A percentile compares a stretch with the other conserved stretches of the same genome.
phyloP scores from a whole-genome alignment of 2,113 vertebrate genomes.

The Aleadryas rufinucha region DNA sequence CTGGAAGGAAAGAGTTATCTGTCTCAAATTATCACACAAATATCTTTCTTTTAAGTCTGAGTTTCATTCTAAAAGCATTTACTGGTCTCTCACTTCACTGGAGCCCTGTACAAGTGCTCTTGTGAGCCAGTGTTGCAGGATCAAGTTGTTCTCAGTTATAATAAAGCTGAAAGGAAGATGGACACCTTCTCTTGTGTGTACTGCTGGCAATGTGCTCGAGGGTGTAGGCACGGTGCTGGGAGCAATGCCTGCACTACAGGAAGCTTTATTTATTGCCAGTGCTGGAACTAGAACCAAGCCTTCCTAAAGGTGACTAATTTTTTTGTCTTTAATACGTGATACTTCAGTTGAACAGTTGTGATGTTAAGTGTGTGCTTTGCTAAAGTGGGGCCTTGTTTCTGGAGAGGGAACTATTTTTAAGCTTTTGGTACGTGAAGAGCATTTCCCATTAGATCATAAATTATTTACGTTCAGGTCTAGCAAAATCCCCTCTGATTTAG shows the following conservation, averaged over 20 bases:
- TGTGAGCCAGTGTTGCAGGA: neutral
- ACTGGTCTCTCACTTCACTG: neutral
- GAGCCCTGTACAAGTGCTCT: neutral
- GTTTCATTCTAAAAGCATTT: neutral
- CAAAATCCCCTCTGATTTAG: slow-evolving; percentile 24
- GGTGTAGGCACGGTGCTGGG: neutral
- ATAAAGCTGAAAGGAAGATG: neutral
- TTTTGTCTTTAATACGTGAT: neutral
- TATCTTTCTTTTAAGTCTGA: neutral
- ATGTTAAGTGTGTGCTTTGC: neutral
- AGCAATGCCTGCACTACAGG: neutral
- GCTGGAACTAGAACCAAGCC: neutral
- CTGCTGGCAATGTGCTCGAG: fast-evolving
- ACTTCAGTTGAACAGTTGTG: neutral
- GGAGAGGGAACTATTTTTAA: neutral
- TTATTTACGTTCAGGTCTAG: neutral
- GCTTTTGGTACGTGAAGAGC: neutral
- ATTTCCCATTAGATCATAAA: slow-evolving; percentile 31
- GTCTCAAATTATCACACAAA: neutral
- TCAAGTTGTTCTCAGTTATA: neutral
- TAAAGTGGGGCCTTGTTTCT: neutral
- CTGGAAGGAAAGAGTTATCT: neutral
- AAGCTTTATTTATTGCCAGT: neutral
- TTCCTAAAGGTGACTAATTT: neutral
- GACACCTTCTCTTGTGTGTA: neutral